Conservation (phyloP, 2,888 invertebrate genomes). For the Apamea epomidion region DNA sequence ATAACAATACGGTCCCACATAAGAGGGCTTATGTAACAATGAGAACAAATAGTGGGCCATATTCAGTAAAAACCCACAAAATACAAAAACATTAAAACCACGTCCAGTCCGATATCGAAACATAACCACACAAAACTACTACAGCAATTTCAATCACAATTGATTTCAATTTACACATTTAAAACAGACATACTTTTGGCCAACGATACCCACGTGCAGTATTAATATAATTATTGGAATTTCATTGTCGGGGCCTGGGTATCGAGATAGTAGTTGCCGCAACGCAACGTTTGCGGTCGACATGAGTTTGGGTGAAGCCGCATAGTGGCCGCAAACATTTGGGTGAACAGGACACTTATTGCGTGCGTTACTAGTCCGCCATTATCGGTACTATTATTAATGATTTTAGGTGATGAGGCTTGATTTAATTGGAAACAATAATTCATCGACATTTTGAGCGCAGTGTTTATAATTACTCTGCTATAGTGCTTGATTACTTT, state of each 20-base stretch:
- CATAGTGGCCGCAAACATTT: constrained; percentile 74
- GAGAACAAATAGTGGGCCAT: background rate
- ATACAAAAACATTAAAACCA: constrained; percentile 5
- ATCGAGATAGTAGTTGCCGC: constrained; percentile 71
- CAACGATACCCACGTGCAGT: constrained; percentile 65
- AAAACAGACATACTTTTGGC: constrained; percentile 41
- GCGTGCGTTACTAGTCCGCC: constrained; percentile 59
- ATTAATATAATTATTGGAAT: constrained; percentile 79
- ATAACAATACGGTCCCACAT: background rate
- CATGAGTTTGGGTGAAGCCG: constrained; percentile 75
- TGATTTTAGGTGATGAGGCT: constrained; percentile 39
- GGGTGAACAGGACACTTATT: constrained; percentile 74
- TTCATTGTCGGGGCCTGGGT: constrained; percentile 71
- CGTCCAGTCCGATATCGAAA: constrained; percentile 10
- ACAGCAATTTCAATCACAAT: constrained; percentile 46
- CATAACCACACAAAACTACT: background rate
- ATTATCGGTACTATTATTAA: constrained; percentile 43
- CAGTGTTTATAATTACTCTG: background rate
- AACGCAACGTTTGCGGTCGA: constrained; percentile 79
- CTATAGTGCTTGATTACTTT: background rate
- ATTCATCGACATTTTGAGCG: background rate
- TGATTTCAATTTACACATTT: constrained; percentile 48
- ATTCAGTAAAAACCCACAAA: constrained; percentile 10
- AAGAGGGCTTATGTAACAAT: background rate
- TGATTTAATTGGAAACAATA: constrained; percentile 34